Base-by-base conservation (phyloP, 2,113 vertebrate species). In the Myotis lucifugus region DNA sequence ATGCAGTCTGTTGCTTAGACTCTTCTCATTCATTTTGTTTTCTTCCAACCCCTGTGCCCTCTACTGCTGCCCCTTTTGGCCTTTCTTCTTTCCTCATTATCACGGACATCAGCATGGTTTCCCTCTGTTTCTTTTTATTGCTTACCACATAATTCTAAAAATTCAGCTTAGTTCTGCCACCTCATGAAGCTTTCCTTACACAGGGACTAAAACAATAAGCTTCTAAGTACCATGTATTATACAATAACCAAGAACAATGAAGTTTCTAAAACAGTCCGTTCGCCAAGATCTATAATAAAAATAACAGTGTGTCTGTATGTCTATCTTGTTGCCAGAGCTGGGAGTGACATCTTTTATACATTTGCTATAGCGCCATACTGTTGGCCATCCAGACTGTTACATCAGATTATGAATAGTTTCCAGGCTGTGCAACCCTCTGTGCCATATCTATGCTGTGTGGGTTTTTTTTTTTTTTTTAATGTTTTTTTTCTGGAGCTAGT, bases 281-380 rank as follows among this genome's bases (percentile, higher is more conserved):
- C 50, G 42, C 46, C 29, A 90, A 64, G 48, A 91, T 66, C 37
- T 88, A 72, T 21, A 42, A 90, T 66, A 86, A 95, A 88, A 88
- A 70, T 46, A 67, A 61, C 14, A 37, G 56, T 50, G 17, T 59
- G 17, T 59, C 52, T 61, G 0, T 14, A 18, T 34, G 6, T 81
- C 56, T 84, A 3, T 54, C 18, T 92, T 70, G 50, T 54, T 85
- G 48, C 29, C 42, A 64, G 40, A 90, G 61, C 54, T 0, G 1
- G 37, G 67, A 85, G 37, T 37, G 32, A 70, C 17, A 66, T 48
- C 73, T 81, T 90, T 74, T 11, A 59, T 70, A 46, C 12, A 29
- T 21, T 89, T 42, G 25, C 70, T 85, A 23, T 3, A 23, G 48
- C 5, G 72, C 67, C 56, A 29, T 34, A 17, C 15, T 52, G 18